Evolutionary conservation across 2,888 invertebrate genomes (phyloP), one percentile per base, ranked within the genome.

Genomic region (Pimpla rufipes): DNA sequence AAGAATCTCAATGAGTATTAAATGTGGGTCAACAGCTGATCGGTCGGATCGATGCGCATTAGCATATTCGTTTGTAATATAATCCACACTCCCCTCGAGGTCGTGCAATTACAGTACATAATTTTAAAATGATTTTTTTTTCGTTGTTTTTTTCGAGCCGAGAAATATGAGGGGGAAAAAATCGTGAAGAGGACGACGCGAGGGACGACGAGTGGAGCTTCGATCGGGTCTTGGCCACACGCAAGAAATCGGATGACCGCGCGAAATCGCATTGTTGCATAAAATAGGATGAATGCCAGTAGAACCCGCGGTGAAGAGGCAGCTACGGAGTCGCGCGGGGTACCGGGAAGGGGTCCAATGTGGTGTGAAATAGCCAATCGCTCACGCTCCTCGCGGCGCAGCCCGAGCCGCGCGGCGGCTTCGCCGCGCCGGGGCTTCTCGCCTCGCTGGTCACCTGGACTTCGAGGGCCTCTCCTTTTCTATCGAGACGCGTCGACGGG

Each of bases 21-120:
- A 89, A 90, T 89, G 88, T 89, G 86, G 89, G 89, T 85, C 90
- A 92, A 90, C 91, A 91, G 92, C 91, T 91, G 91, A 91, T 91
- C 89, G 81, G 80, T 59, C 85, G 86, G 86, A 90, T 91, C 90
- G 89, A 90, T 90, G 37, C 57, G 68, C 71, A 89, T 89, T 88
- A 89, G 40, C 86, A 89, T 89, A 87, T 87, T 86, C 82, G 52
- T 57, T 40, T 84, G 70, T 83, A 47, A 21, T 62, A 21, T 76
- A 71, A 75, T 79, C 70, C 40, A 23, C 45, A 42, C 55, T 29
- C 52, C 18, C 21, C 45, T 45, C 23, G 11, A 52, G 52, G 10
- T 35, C 11, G 23, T 23, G 11, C 23, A 55, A 55, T 55, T 29
- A 5, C 29, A 29, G 37, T 2, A 16, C 75, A 64, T 45, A 50